Conservation (phyloP, 2,113 vertebrate species). For the Calyptomena viridis region DNA sequence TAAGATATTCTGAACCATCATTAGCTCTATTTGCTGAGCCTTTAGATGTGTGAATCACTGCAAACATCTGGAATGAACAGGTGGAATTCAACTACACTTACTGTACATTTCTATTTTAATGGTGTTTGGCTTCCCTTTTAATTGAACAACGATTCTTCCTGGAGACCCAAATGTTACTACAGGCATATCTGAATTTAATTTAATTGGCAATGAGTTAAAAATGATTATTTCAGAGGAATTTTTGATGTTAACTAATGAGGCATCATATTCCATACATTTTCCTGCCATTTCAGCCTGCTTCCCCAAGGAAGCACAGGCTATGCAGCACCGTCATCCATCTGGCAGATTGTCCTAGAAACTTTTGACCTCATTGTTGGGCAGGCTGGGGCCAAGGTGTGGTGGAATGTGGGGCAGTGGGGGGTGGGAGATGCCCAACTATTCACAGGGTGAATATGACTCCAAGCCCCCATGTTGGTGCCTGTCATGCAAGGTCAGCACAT, state of each 20-base stretch:
- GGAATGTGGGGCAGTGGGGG: not conserved
- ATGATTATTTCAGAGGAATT: conserved; percentile 27
- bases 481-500: not conserved
- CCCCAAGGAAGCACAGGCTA: not conserved
- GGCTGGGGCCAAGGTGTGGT: not conserved
- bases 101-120: conserved; percentile 19
- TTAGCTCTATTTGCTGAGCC: conserved; percentile 52
- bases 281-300: not conserved
- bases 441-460: not conserved
- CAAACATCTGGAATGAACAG: conserved; percentile 69
- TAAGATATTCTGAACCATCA: conserved; percentile 56
- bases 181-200: conserved; percentile 26
- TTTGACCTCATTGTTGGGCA: not conserved
- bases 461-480: not conserved
- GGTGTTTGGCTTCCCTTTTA: conserved; percentile 47
- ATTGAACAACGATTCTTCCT: conserved; percentile 12
- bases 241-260: conserved; percentile 51
- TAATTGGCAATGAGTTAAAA: conserved; percentile 31
- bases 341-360: not conserved
- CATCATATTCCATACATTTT: not conserved
- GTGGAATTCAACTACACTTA: conserved; percentile 39
- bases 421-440: not conserved
- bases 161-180: conserved; percentile 28
- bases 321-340: accelerated
- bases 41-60: conserved; percentile 56